Evolutionary conservation across 1,140 invertebrate genomes (phyloP).

Genomic region (Drusus annulatus): DNA sequence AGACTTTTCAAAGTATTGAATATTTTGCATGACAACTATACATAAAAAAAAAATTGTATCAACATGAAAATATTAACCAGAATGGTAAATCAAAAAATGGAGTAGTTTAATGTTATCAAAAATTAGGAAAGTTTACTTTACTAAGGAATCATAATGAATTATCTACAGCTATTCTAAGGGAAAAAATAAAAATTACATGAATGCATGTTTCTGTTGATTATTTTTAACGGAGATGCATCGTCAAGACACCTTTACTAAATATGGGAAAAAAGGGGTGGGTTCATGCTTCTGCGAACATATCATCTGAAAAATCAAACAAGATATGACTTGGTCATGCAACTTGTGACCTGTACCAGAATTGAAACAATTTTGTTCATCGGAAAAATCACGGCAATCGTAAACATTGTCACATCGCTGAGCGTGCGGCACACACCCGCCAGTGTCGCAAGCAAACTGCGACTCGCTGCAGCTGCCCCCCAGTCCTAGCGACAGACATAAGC

Average conservation of each 20-base stretch:
- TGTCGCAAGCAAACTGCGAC: constrained; percentile 76
- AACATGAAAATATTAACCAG: too few species aligned
- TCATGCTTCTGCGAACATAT: constrained; percentile 31
- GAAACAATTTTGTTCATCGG: constrained; percentile 92
- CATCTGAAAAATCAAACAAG: constrained; percentile 20
- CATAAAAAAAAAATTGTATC: too few species aligned
- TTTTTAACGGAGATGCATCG: constrained; percentile 16
- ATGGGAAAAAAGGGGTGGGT: neutral
- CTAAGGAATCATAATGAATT: neutral
- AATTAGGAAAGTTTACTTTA: too few species aligned
- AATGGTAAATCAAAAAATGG: too few species aligned
- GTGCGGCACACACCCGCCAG: constrained; percentile 78
- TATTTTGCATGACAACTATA: too few species aligned
- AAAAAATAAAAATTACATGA: constrained; percentile 8
- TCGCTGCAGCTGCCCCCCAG: constrained; percentile 65
- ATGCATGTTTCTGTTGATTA: constrained; percentile 14
- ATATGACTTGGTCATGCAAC: constrained; percentile 20
- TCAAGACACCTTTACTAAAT: constrained; percentile 24
- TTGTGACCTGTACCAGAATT: constrained; percentile 64
- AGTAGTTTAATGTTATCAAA: too few species aligned
- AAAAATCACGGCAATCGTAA: constrained; percentile 92
- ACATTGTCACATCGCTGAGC: constrained; percentile 86
- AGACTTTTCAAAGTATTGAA: too few species aligned
- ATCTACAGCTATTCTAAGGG: constrained; percentile 27
- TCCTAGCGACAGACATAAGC: constrained; percentile 44